phyloP scores from a whole-genome alignment of 2,797 vertebrate species.

The Poecilia wingei region DNA sequence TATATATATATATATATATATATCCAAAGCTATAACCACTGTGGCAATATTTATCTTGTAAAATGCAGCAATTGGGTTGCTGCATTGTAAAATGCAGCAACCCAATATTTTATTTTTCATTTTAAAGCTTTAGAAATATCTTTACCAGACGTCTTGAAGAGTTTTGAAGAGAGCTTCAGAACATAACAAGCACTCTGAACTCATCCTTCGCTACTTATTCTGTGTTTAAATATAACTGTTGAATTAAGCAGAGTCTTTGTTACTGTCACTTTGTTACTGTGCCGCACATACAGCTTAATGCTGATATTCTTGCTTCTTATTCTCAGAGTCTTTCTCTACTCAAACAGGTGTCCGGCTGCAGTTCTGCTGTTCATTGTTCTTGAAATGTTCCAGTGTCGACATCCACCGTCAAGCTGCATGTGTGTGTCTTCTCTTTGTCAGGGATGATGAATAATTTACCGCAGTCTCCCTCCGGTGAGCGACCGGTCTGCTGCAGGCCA shows the following conservation, averaged over 20 bases:
- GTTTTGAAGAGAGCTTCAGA: background rate
- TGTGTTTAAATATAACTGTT: background rate
- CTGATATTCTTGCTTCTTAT: background rate
- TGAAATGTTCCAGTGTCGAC: slow-evolving; percentile 24
- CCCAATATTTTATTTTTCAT: background rate
- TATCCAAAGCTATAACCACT: background rate
- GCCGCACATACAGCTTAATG: background rate
- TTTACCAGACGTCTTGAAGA: background rate
- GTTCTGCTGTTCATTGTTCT: slow-evolving; percentile 48
- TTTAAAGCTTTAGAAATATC: background rate
- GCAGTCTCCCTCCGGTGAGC: slow-evolving; percentile 54
- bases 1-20: background rate
- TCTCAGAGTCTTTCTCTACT: background rate
- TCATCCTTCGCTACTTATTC: background rate
- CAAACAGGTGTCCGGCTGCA: slow-evolving; percentile 23
- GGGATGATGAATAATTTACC: slow-evolving; percentile 75
- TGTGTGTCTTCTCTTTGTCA: slow-evolving; percentile 51
- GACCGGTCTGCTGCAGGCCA: slow-evolving; percentile 58
- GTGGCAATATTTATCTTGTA: background rate
- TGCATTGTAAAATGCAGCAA: background rate
- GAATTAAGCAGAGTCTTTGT: background rate
- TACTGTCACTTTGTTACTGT: background rate
- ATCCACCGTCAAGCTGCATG: slow-evolving; percentile 12
- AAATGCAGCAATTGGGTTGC: background rate
- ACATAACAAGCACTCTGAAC: background rate